A percentile compares a stretch with the other conserved stretches of the same genome.
Evolutionary conservation across 2,888 invertebrate species (phyloP).

Genomic region (Drosophila pullipes): DNA sequence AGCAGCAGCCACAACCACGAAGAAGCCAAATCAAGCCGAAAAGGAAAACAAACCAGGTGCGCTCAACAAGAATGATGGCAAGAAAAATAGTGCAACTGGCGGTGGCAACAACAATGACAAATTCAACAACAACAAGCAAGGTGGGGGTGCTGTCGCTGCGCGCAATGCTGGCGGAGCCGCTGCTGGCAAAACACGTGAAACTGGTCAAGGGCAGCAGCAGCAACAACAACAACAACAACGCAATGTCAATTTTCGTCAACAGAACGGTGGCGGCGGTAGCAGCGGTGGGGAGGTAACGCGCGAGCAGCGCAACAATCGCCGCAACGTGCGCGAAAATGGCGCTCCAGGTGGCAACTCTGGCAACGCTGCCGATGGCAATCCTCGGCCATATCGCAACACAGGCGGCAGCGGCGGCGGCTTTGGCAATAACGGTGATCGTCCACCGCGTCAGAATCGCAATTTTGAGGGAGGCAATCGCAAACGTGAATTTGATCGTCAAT

Average conservation of each 20-base stretch:
- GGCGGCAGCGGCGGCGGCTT: conserved; percentile 43
- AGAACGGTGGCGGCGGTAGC: conserved; percentile 83
- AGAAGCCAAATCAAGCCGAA: conserved; percentile 83
- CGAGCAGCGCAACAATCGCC: conserved; percentile 88
- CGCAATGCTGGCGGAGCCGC: conserved; percentile 59
- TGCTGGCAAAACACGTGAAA: conserved; percentile 73
- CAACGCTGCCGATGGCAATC: conserved; percentile 55
- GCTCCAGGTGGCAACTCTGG: conserved; percentile 72
- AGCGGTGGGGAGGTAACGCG: conserved; percentile 86
- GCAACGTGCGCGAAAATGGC: conserved; percentile 86
- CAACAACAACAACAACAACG: conserved; percentile 71
- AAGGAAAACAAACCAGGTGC: conserved; percentile 85
- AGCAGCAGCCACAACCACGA: conserved; percentile 41
- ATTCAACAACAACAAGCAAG: conserved; percentile 72
- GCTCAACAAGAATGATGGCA: conserved; percentile 83
- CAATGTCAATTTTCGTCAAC: conserved; percentile 80
- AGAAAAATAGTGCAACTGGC: conserved; percentile 62
- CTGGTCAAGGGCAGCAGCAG: conserved; percentile 77
- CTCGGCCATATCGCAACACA: conserved; percentile 62
- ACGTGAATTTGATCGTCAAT: conserved; percentile 97
- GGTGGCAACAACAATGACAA: conserved; percentile 52
- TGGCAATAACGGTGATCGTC: conserved; percentile 62
- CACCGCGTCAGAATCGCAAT: conserved; percentile 84
- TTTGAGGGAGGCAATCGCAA: conserved; percentile 87
- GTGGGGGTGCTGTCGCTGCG: conserved; percentile 69